A percentile compares a stretch with the other conserved stretches of the same genome.
Conservation (phyloP, 2,113 vertebrate species). For the Carlito syrichta region DNA sequence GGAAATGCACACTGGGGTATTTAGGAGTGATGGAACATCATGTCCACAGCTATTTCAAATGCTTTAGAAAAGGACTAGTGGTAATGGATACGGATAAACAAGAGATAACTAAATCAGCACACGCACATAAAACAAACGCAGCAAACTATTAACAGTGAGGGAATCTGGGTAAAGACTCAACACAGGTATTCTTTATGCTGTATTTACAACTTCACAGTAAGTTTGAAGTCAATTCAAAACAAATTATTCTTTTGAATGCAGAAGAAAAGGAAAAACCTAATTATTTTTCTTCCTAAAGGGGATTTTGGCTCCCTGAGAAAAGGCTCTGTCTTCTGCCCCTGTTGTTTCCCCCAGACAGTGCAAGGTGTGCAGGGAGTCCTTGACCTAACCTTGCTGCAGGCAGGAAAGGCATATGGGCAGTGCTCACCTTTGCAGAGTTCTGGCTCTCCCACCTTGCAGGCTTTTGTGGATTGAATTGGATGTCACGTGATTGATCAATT, state of each 20-base stretch:
- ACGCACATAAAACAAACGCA: background rate
- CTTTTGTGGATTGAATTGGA: background rate
- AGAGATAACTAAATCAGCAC: background rate
- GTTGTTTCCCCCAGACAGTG: background rate
- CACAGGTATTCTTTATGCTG: background rate
- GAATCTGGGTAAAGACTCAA: background rate
- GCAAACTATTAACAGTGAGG: background rate
- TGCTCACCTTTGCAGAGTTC: background rate
- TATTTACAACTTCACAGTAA: background rate
- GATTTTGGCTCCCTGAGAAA: background rate
- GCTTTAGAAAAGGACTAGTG: background rate
- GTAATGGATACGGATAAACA: background rate
- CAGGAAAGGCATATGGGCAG: rapidly evolving
- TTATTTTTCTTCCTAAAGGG: background rate
- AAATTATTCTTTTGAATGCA: constrained; percentile 3
- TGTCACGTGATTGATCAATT: background rate
- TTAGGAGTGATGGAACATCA: background rate
- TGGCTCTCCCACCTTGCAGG: background rate
- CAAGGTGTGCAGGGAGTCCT: background rate
- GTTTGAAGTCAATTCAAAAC: background rate
- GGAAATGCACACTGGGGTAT: background rate
- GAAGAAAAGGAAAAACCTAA: background rate
- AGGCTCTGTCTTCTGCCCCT: background rate
- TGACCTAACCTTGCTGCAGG: background rate
- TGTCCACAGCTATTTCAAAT: background rate